A percentile compares a stretch with the other conserved stretches of the same genome.
Evolutionary conservation across 1,140 invertebrate species (phyloP).

Genomic region (Trinorchestia longiramus): DNA sequence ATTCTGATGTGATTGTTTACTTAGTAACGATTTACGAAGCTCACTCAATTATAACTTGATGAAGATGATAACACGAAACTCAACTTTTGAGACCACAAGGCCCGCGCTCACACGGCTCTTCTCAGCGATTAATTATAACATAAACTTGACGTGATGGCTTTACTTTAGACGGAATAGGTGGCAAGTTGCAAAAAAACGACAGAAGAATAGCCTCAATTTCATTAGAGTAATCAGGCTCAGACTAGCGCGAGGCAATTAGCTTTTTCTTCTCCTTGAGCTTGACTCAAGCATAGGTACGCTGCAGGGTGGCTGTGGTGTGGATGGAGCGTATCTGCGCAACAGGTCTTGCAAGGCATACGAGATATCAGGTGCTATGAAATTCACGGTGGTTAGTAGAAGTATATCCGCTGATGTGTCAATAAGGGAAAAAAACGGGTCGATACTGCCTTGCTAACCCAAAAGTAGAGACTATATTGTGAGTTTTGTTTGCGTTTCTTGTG

Average conservation of each 20-base stretch:
- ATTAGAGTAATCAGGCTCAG: not conserved
- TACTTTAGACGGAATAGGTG: not conserved
- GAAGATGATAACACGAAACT: not conserved
- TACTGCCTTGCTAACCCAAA: too few species aligned
- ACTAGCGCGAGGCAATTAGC: not conserved
- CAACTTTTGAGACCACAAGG: not conserved
- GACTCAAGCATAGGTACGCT: not conserved
- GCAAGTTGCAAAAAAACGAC: not conserved
- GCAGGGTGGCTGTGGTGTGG: too few species aligned
- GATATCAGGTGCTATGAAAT: too few species aligned
- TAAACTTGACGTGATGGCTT: not conserved
- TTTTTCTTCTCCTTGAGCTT: not conserved
- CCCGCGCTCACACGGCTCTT: not conserved
- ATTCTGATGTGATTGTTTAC: too few species aligned
- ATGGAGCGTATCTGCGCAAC: not conserved
- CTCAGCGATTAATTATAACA: not conserved
- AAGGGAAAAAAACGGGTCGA: too few species aligned
- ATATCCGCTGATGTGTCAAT: too few species aligned
- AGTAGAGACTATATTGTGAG: too few species aligned
- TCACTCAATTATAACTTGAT: not conserved
- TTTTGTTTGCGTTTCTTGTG: too few species aligned
- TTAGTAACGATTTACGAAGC: too few species aligned
- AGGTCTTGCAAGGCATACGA: not conserved
- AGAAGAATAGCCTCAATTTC: not conserved
- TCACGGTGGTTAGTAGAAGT: too few species aligned